Evolutionary conservation across 2,797 vertebrate species (phyloP), one percentile per base, ranked within the genome.

Genomic region (Gymnodraco acuticeps): DNA sequence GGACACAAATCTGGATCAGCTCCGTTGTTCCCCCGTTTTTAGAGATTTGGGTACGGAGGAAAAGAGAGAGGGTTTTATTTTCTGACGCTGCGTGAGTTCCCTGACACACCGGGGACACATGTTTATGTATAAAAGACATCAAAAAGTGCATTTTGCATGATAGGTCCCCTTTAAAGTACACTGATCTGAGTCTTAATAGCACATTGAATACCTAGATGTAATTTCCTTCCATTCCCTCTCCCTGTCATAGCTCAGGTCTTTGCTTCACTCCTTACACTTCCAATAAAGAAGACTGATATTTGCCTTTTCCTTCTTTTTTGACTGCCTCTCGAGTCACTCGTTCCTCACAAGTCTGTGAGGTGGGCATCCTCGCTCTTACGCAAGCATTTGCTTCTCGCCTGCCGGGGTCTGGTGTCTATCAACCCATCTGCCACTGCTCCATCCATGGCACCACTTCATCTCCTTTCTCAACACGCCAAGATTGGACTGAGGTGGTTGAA

Each of bases 351-450:
- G 86, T 84, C 89, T 91, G 92, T 72, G 80, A 73, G 78, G 94
- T 93, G 91, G 95, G 95, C 88, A 93, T 94, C 83, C 83, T 88
- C 71, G 69, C 85, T 85, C 87, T 94, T 91, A 93, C 89, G 77
- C 82, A 93, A 92, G 91, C 88, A 83, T 81, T 86, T 68, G 42
- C 85, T 90, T 81, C 77, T 90, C 76, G 80, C 92, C 91, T 85
- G 87, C 84, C 52, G 61, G 88, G 83, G 88, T 91, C 91, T 93
- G 93, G 88, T 91, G 94, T 93, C 94, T 93, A 92, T 86, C 93
- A 90, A 91, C 86, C 95, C 94, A 95, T 95, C 94, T 95, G 94
- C 87, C 86, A 58, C 76, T 81, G 81, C 86, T 85, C 83, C 78
- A 84, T 90, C 75, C 87, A n/a, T 68, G 78, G 79, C 73, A 84